These are phyloP conservation scores for Lindbergichthys nudifrons DNA, from an alignment of 2,797 vertebrate genomes.

Conservation along the genomic window DNA sequence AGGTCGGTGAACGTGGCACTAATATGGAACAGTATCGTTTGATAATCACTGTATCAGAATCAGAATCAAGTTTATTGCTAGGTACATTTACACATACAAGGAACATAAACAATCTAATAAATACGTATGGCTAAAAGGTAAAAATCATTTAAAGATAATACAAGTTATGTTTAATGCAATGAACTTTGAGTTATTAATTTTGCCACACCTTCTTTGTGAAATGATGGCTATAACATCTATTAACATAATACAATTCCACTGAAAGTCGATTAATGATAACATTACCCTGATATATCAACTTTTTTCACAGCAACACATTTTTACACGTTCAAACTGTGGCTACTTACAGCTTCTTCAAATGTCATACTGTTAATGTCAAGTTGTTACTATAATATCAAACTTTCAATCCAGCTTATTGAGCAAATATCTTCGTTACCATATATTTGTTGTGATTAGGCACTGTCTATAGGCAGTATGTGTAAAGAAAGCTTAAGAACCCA, in stretches of 20 bases:
- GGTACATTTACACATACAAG: too few relatives aligned
- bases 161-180: not conserved
- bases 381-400: not conserved
- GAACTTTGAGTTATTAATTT: not conserved
- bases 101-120: too few relatives aligned
- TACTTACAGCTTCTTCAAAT: too few relatives aligned
- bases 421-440: too few relatives aligned
- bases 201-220: not conserved
- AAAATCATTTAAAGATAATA: not conserved
- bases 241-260: not conserved
- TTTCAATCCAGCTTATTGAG: not conserved
- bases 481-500: not conserved
- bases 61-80: too few relatives aligned
- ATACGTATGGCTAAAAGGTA: not conserved
- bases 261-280: not conserved
- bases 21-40: too few relatives aligned
- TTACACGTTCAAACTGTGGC: not conserved
- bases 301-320: not conserved
- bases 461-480: not conserved
- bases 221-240: not conserved
- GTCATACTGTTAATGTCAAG: too few relatives aligned
- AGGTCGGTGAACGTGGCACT: conserved; percentile 15
- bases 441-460: too few relatives aligned
- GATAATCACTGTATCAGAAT: too few relatives aligned
- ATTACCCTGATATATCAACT: not conserved